These are phyloP conservation scores for Agrenia bidenticulata DNA, from an alignment of 2,888 invertebrate genomes.

Conservation along the genomic window DNA sequence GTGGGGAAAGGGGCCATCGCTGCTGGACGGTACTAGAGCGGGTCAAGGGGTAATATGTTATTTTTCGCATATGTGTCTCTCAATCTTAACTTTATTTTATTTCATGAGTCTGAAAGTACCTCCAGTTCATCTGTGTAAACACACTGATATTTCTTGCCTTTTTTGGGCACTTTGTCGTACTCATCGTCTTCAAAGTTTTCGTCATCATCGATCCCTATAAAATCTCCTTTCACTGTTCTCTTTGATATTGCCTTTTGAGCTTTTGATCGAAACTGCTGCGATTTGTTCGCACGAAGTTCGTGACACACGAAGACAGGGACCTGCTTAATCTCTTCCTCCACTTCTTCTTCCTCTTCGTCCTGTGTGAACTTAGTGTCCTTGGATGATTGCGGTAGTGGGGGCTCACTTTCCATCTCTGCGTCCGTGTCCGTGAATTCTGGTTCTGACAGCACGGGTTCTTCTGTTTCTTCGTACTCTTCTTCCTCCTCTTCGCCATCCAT, in stretches of 20 bases:
- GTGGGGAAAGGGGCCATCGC: conserved; percentile 14
- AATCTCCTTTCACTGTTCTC: background rate
- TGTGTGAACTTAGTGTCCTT: background rate
- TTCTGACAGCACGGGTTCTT: background rate
- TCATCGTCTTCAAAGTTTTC: background rate
- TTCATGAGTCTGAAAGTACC: background rate
- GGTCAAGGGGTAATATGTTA: background rate
- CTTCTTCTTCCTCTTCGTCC: conserved; percentile 10
- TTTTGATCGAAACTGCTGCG: background rate
- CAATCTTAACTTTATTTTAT: no score
- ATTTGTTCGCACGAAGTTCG: background rate
- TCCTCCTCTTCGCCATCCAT: background rate
- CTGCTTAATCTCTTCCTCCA: background rate
- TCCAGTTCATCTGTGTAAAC: background rate
- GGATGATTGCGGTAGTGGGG: background rate
- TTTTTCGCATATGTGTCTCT: background rate
- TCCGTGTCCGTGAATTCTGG: no score
- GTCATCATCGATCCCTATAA: background rate
- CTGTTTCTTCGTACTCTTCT: background rate
- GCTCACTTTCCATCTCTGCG: background rate
- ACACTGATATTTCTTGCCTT: background rate
- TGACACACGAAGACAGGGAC: conserved; percentile 5
- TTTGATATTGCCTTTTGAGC: no score
- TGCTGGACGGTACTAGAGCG: conserved; percentile 8
- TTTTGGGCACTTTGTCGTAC: background rate